phyloP scores from a whole-genome alignment of 2,113 vertebrate species.

The Phyllopteryx taeniolatus region DNA sequence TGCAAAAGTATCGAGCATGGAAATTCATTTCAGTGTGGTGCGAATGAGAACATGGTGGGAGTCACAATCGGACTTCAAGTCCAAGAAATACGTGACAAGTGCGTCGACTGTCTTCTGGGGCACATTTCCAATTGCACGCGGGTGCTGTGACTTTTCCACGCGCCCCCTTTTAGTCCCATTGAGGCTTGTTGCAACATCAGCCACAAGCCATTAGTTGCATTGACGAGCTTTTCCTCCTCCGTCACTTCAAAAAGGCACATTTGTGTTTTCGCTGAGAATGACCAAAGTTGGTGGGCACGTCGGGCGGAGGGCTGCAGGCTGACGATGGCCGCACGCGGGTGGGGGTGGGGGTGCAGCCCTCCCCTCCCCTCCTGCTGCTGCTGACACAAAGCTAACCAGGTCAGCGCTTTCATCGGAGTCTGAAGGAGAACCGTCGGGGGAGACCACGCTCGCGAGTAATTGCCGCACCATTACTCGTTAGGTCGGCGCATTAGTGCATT shows the following conservation, averaged over 20 bases:
- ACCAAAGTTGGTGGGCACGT: constrained; percentile 12
- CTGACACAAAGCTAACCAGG: constrained; percentile 57
- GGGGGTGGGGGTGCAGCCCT: constrained; percentile 22
- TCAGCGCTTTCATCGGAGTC: constrained; percentile 59
- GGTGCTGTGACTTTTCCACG: background rate
- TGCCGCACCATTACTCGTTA: background rate
- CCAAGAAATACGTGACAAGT: no score
- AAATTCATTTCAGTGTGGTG: no score
- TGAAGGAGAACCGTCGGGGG: constrained; percentile 48
- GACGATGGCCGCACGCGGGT: no score
- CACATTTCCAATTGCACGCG: no score
- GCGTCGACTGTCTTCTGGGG: no score
- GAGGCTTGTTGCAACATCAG: background rate
- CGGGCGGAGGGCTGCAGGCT: no score
- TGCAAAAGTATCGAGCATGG: no score
- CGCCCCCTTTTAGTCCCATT: background rate
- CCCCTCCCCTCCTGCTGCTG: constrained; percentile 26
- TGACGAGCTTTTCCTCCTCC: background rate
- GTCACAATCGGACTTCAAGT: no score
- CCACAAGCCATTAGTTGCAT: background rate
- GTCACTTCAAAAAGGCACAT: background rate
- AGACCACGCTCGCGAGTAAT: constrained; percentile 40
- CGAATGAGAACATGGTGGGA: no score
- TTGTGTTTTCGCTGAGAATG: background rate
- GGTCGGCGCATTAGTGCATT: background rate